Base-by-base conservation (phyloP, 2,888 invertebrate species). In the Heliconius hortense region DNA sequence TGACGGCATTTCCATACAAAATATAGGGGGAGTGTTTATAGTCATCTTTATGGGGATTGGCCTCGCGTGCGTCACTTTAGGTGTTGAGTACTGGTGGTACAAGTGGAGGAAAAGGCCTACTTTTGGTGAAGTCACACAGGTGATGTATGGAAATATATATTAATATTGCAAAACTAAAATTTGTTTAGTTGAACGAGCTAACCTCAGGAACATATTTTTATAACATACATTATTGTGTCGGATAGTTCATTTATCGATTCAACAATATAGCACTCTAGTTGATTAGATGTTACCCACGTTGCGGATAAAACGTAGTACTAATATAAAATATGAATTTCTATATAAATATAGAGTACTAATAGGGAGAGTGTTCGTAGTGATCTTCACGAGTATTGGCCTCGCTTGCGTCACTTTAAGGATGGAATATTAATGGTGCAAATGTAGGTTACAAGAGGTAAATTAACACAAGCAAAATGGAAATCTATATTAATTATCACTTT, bases 1-100 rank as follows among this genome's bases (percentile, higher is more conserved):
- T 4, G 99, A 99, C 86, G 99, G 99, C 70, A 99, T 99, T 85
- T 98, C 98, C 77, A 99, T 99, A 78, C 97, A 98, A 86, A 99
- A 99, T 88, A 99, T 99, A 81, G 99, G 98, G 68, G 99, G 99
- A 0, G 99, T 99, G 0, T 99, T 99, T 88, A 98, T 99, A 73
- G 98, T 99, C 0, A 99, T 99, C 79, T 98, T 99, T 85, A 98
- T 98, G 82, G 99, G 99, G 0, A 98, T 99, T 53, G 97, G 97
- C 0, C 94, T 98, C 86, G 98, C 98, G 1, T 98, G 98, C 83
- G 90, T 98, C 69, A 99, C 98, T 0, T 93, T 99, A 60, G 97
- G 97, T 0, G 97, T 98, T 78, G 99, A 99, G 88, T 99, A 98
- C 88, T 98, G 97, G 97, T 98, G 97, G 96, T 98, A 98, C 84